These are phyloP conservation scores for Syrmaticus mikado DNA, from an alignment of 2,113 vertebrate species.

Conservation along the genomic window DNA sequence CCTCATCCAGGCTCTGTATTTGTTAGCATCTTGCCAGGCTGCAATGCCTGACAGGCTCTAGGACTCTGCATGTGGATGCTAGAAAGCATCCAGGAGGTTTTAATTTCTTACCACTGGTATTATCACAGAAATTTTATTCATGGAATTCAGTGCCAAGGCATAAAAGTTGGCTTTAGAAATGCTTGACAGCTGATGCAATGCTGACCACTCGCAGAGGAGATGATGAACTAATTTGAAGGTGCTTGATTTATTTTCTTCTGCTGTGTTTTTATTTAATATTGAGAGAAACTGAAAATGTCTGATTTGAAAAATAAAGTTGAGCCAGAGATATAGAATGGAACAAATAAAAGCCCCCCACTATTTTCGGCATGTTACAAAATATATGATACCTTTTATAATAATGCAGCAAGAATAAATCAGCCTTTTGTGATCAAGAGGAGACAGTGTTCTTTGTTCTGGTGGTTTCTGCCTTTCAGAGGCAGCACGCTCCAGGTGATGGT, in stretches of 20 bases:
- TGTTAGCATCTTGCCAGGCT: fast-evolving
- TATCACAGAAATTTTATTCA: background rate
- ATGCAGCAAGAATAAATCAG: background rate
- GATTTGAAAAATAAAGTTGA: background rate
- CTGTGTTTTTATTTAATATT: background rate
- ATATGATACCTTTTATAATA: background rate
- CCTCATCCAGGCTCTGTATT: background rate
- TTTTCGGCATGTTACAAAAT: background rate
- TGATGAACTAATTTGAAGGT: background rate
- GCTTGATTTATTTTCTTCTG: background rate
- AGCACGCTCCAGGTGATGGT: background rate
- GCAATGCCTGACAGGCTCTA: fast-evolving
- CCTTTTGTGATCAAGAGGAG: background rate
- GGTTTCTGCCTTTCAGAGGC: background rate
- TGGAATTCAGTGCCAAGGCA: background rate
- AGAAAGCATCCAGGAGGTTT: background rate
- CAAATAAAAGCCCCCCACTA: background rate
- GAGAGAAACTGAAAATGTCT: background rate
- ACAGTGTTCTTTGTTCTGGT: background rate
- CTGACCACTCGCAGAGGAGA: background rate
- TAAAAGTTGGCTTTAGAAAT: background rate
- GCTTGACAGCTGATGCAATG: background rate
- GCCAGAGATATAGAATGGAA: background rate
- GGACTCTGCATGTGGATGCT: background rate
- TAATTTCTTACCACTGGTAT: background rate